phyloP scores from a whole-genome alignment of 2,113 vertebrate genomes.

The Sarotherodon lohbergeri region DNA sequence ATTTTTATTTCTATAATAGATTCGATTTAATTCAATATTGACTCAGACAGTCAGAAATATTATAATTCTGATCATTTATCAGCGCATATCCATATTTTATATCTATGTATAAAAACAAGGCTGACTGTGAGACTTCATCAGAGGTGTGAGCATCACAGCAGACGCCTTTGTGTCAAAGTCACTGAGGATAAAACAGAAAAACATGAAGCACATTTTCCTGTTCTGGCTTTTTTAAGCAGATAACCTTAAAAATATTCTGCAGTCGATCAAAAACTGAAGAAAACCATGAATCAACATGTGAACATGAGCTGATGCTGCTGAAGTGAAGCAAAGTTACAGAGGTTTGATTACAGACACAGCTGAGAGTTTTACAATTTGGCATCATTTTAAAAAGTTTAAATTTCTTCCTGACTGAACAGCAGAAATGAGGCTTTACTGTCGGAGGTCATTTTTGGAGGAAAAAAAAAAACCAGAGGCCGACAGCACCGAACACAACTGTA shows the following conservation, averaged over 20 bases:
- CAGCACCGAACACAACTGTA: background rate
- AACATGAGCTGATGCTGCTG: background rate
- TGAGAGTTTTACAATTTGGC: background rate
- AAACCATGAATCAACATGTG: background rate
- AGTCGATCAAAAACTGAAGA: rapidly evolving
- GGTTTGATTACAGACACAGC: rapidly evolving
- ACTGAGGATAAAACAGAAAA: background rate
- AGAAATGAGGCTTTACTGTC: background rate
- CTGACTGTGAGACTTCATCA: background rate
- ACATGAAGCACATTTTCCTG: background rate
- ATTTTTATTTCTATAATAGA: background rate
- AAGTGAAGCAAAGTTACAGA: background rate
- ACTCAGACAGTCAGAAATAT: background rate
- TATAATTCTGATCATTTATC: background rate
- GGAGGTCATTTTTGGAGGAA: background rate
- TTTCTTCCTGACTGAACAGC: too few relatives aligned
- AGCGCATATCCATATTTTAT: background rate
- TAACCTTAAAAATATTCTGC: background rate
- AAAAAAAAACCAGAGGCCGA: rapidly evolving
- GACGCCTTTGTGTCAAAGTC: background rate
- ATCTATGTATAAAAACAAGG: background rate
- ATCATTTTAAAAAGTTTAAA: background rate
- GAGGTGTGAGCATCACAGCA: background rate
- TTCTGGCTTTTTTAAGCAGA: background rate
- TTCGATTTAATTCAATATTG: background rate